phyloP scores from a whole-genome alignment of 2,888 invertebrate species.

The Merodon equestris region DNA sequence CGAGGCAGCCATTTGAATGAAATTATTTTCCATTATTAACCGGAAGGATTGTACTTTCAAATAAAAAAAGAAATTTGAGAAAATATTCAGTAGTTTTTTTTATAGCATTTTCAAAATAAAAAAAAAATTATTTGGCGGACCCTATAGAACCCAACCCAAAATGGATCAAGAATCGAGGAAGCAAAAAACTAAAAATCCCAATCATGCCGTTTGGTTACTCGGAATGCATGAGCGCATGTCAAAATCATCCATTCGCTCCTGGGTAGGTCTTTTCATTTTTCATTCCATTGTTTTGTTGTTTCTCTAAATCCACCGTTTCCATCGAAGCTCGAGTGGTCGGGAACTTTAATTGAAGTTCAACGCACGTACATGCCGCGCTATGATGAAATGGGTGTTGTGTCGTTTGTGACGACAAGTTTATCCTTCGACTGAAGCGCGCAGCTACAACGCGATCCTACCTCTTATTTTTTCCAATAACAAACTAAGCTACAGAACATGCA shows the following conservation, averaged over 20 bases:
- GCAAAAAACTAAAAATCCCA: constrained; percentile 5
- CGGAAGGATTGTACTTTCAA: too few relatives aligned
- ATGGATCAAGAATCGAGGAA: too few relatives aligned
- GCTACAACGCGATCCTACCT: too few relatives aligned
- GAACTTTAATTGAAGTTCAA: constrained; percentile 9
- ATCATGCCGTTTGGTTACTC: constrained; percentile 11
- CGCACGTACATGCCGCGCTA: constrained; percentile 21
- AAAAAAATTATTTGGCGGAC: too few relatives aligned
- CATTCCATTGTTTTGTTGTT: neutral
- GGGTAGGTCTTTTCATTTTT: constrained; percentile 13
- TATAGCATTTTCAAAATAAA: neutral
- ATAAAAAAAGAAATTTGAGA: too few relatives aligned
- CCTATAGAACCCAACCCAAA: too few relatives aligned
- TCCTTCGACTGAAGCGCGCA: constrained; percentile 1
- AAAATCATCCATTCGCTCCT: constrained; percentile 6
- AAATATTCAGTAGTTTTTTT: too few relatives aligned
- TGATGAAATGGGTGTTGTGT: constrained; percentile 19
- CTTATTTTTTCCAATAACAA: neutral
- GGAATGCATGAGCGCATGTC: constrained; percentile 24
- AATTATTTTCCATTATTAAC: too few relatives aligned
- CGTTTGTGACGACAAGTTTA: constrained; percentile 13
- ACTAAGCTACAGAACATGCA: neutral
- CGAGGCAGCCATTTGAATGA: too few relatives aligned
- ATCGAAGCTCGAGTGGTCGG: neutral
- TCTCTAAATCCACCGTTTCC: too few relatives aligned